phyloP scores from a whole-genome alignment of 2,113 vertebrate genomes.

The Piaya cayana region DNA sequence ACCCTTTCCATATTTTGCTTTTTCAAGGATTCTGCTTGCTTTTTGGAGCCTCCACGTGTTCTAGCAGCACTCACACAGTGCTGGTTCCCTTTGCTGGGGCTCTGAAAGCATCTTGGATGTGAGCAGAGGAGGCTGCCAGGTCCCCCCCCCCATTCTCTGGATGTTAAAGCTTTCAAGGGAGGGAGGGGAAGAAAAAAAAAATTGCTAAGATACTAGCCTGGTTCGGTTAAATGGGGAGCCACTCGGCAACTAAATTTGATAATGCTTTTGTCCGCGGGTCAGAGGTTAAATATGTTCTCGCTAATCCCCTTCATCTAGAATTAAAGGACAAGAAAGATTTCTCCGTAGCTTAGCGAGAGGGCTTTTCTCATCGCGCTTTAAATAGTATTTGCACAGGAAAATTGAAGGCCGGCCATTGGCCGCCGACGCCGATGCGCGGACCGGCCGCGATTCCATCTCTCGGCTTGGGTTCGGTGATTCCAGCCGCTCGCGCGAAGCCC shows the following conservation, averaged over 20 bases:
- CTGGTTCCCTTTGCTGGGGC: background rate
- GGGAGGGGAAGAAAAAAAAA: background rate
- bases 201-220: constrained; percentile 48
- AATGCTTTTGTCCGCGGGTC: constrained; percentile 88
- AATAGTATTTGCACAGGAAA: constrained; percentile 85
- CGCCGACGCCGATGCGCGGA: background rate
- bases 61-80: background rate
- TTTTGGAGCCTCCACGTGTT: background rate
- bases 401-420: constrained; percentile 63
- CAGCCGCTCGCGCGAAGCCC: background rate
- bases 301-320: constrained; percentile 92
- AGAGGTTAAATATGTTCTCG: constrained; percentile 92
- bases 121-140: background rate
- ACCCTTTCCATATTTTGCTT: too few species aligned
- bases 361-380: constrained; percentile 76
- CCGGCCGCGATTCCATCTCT: background rate
- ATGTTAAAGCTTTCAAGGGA: background rate
- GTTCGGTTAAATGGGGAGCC: constrained; percentile 76
- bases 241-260: constrained; percentile 91
- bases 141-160: background rate
- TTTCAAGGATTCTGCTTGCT: background rate
- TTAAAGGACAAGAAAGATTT: constrained; percentile 87
- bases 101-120: background rate
- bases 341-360: constrained; percentile 77
- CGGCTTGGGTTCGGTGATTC: background rate